Evolutionary conservation across 2,888 invertebrate genomes (phyloP).

Genomic region (Napeogenes sylphis): DNA sequence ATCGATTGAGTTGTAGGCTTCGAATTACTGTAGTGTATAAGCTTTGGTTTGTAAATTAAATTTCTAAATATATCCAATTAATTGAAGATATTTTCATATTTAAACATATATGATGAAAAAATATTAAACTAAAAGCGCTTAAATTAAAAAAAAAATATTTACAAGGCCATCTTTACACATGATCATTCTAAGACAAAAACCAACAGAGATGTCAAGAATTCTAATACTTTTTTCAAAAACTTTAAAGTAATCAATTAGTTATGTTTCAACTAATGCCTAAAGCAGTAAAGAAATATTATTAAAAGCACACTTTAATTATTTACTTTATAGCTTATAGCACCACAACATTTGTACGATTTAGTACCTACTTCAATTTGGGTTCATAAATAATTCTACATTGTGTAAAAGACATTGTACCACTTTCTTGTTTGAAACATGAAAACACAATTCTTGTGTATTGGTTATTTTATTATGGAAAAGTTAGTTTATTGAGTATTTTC

Average conservation of each 20-base stretch:
- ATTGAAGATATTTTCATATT: too few species aligned
- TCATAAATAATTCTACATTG: neutral
- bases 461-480: neutral
- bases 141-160: neutral
- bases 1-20: constrained; percentile 19
- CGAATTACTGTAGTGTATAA: neutral
- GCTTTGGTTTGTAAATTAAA: too few species aligned
- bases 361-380: neutral
- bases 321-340: neutral
- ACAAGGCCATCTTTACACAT: neutral
- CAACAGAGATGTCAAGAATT: too few species aligned
- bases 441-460: neutral
- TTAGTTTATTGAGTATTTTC: neutral
- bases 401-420: neutral
- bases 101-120: too few species aligned
- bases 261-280: too few species aligned
- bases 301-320: neutral
- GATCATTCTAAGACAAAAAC: neutral
- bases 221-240: too few species aligned
- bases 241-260: too few species aligned
- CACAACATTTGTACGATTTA: neutral
- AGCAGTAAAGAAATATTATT: too few species aligned
- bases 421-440: neutral
- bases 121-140: too few species aligned
- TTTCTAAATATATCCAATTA: too few species aligned